Conservation (phyloP, 2,888 invertebrate genomes). For the Endotricha flammealis region DNA sequence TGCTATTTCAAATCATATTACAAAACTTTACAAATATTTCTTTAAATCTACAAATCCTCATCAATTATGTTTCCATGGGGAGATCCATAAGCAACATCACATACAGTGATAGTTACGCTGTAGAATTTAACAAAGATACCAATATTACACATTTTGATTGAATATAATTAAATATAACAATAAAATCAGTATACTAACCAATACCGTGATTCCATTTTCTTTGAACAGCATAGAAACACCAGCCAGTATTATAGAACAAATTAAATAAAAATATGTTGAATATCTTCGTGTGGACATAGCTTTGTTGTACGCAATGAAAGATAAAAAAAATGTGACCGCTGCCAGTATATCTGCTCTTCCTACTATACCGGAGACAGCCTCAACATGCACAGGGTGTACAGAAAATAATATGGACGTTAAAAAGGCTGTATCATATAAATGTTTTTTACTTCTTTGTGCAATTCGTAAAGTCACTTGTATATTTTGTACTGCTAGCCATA, state of each 20-base stretch:
- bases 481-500: conserved; percentile 38
- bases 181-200: too few species aligned
- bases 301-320: conserved; percentile 82
- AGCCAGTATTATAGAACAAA: conserved; percentile 61
- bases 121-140: too few species aligned
- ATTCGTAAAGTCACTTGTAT: conserved; percentile 26
- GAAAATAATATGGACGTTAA: conserved; percentile 88
- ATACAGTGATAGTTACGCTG: too few species aligned
- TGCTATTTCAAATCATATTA: too few species aligned
- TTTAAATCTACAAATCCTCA: too few species aligned
- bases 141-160: too few species aligned
- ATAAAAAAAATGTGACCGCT: conserved; percentile 85
- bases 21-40: too few species aligned
- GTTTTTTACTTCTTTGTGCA: conserved; percentile 14
- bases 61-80: too few species aligned
- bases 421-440: conserved; percentile 69
- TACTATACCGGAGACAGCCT: conserved; percentile 94
- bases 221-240: conserved; percentile 90
- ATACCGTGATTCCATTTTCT: conserved; percentile 93
- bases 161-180: too few species aligned
- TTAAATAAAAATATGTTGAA: conserved; percentile 33
- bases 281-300: conserved; percentile 25
- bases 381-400: conserved; percentile 95
- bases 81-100: too few species aligned
- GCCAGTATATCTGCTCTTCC: conserved; percentile 95